These are phyloP conservation scores for Sylvietta virens DNA, from an alignment of 2,113 vertebrate species.

Conservation along the genomic window DNA sequence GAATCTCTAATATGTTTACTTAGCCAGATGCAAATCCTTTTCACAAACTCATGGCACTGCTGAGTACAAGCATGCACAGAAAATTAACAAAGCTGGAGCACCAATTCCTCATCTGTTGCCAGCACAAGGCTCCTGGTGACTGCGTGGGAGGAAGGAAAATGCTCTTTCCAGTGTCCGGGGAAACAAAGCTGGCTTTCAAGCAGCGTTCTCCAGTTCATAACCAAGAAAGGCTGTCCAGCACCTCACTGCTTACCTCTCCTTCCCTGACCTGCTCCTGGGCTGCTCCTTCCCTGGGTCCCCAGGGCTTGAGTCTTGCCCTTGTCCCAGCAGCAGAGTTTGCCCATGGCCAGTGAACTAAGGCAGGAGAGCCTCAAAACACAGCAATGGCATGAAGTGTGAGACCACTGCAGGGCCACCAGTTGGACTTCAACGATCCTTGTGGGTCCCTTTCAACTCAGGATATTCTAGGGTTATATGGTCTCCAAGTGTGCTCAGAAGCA, in stretches of 20 bases:
- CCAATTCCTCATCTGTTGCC: background rate
- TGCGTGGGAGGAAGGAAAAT: background rate
- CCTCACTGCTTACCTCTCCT: background rate
- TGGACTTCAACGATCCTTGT: background rate
- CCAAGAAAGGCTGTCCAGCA: background rate
- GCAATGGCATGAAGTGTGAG: background rate
- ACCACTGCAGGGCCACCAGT: background rate
- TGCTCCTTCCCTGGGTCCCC: background rate
- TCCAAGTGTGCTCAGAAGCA: background rate
- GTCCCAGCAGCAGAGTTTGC: background rate
- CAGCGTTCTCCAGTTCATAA: background rate
- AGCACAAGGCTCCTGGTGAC: background rate
- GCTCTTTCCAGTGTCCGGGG: background rate
- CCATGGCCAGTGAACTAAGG: background rate
- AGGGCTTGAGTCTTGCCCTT: background rate
- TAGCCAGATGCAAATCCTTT: constrained; percentile 24
- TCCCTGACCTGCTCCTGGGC: background rate
- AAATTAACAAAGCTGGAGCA: background rate
- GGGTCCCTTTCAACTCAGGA: background rate
- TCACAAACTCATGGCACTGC: background rate
- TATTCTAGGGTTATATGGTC: background rate
- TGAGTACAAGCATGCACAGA: background rate
- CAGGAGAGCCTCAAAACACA: background rate
- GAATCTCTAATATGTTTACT: constrained; percentile 46
- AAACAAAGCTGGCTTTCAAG: background rate